Base-by-base conservation (phyloP, 2,113 vertebrate genomes). In the Calonectris borealis region DNA sequence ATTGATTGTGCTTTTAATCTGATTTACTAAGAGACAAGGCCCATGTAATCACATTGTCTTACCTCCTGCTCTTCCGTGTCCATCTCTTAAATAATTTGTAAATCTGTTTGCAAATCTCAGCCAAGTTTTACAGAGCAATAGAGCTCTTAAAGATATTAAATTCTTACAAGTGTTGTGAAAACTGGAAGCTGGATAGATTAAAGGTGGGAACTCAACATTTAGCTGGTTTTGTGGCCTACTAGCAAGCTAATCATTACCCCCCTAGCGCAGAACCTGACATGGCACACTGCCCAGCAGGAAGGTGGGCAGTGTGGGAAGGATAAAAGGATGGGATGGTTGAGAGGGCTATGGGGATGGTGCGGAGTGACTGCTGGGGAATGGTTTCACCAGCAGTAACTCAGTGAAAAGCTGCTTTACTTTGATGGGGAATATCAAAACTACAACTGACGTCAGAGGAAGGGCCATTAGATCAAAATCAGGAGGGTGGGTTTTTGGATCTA, bases 291-390 rank as follows among this genome's bases (percentile, higher is more conserved):
- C 32, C 18, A 55, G 52, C 19, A 31, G 68, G 62, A 51, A 32
- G 8, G 58, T 64, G 62, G 36, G 27, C 14, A 58, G 3, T 9
- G 24, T 9, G 29, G 54, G 64, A 27, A 38, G 68, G 31, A 31
- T 29, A 42, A 79, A 75, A 27, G 32, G 38, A 60, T 64, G 48
- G 13, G 26, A 24, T 38, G 49, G 27, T 15, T 79, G 36, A 26
- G 40, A 64, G 13, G 11, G 27, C 42, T 13, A 5, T 26, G 31
- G 31, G 6, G 7, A 40, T 3, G 2, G 7, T 2, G 0, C 64
- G 32, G 29, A 60, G 20, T 31, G 18, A 61, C 22, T 77, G 34
- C 42, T 34, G 29, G 48, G 54, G 64, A 70, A 40, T 49, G 60
- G 34, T 40, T 81, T 93, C 3, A 1, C 40, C 29, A 61, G 60